A percentile compares a stretch with the other conserved stretches of the same genome.
Conservation (phyloP, 1,140 invertebrate genomes). For the Drosophila pectinifera region DNA sequence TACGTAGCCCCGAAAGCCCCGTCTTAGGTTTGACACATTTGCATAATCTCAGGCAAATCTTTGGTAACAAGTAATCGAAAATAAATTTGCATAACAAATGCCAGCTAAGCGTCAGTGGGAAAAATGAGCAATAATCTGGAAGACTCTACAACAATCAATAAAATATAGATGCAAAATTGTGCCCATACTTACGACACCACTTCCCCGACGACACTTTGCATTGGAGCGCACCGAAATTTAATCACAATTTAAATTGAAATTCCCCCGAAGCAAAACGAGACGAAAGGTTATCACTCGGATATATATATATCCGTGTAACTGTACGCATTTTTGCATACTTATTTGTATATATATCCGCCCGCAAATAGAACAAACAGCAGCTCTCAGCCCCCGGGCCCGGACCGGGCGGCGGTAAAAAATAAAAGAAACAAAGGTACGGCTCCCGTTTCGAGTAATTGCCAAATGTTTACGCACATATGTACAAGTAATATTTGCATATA, state of each 20-base stretch:
- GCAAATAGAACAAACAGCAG: slow-evolving; percentile 73
- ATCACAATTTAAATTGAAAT: slow-evolving; percentile 82
- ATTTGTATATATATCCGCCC: slow-evolving; percentile 50
- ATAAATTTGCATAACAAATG: slow-evolving; percentile 84
- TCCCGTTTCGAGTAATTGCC: slow-evolving; percentile 67
- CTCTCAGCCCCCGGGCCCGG: slow-evolving; percentile 7
- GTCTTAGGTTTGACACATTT: slow-evolving; percentile 67
- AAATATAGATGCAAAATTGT: slow-evolving; percentile 41
- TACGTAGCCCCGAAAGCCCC: slow-evolving; percentile 7
- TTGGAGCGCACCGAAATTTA: slow-evolving; percentile 70
- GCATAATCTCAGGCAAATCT: slow-evolving; percentile 80
- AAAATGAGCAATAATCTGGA: slow-evolving; percentile 61
- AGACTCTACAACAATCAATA: slow-evolving; percentile 41
- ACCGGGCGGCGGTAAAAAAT: slow-evolving; percentile 8
- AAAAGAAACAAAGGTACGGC: slow-evolving; percentile 43
- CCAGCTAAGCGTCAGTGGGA: slow-evolving; percentile 39
- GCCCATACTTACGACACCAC: slow-evolving; percentile 1
- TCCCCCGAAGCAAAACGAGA: slow-evolving; percentile 42
- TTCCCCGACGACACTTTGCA: slow-evolving; percentile 51
- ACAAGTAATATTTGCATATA: slow-evolving; percentile 78
- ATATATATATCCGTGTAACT: slow-evolving; percentile 6
- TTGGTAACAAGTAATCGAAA: slow-evolving; percentile 84
- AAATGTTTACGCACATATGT: slow-evolving; percentile 81
- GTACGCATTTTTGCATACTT: slow-evolving; percentile 29
- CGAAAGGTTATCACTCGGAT: slow-evolving; percentile 23